Evolutionary conservation across 2,888 invertebrate species (phyloP).

Genomic region (Neelides folsomi): DNA sequence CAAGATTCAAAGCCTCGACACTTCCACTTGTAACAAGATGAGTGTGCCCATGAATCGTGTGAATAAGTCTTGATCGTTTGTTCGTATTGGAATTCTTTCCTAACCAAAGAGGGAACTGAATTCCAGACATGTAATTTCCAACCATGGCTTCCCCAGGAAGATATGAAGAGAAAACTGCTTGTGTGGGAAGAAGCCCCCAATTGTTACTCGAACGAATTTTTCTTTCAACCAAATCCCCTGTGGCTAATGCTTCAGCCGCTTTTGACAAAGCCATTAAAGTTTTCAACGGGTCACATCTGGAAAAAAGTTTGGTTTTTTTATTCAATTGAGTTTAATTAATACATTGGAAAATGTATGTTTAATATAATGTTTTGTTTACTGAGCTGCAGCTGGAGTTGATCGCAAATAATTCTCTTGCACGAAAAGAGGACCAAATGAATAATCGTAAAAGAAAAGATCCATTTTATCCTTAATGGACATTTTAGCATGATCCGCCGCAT

Average conservation of each 20-base stretch:
- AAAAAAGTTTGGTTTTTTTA: constrained; percentile 15
- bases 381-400: constrained; percentile 60
- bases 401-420: constrained; percentile 92
- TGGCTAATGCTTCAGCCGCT: constrained; percentile 71
- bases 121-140: constrained; percentile 62
- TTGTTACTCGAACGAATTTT: constrained; percentile 54
- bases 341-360: neutral
- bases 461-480: constrained; percentile 70
- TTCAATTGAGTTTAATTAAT: neutral
- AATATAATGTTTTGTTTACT: constrained; percentile 41
- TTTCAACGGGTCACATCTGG: constrained; percentile 42
- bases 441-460: constrained; percentile 92
- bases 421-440: constrained; percentile 87
- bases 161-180: constrained; percentile 82
- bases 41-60: constrained; percentile 77
- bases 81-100: constrained; percentile 79
- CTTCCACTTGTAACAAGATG: constrained; percentile 57
- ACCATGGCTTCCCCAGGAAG: constrained; percentile 74
- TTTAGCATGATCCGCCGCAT: constrained; percentile 57
- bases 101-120: constrained; percentile 89
- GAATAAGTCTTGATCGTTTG: constrained; percentile 67
- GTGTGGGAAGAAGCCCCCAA: constrained; percentile 74
- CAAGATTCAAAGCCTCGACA: constrained; percentile 66
- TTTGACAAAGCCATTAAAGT: constrained; percentile 56
- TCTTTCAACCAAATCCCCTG: constrained; percentile 72